Evolutionary conservation across 2,888 invertebrate genomes (phyloP).

Genomic region (Dermolepida albohirtum): DNA sequence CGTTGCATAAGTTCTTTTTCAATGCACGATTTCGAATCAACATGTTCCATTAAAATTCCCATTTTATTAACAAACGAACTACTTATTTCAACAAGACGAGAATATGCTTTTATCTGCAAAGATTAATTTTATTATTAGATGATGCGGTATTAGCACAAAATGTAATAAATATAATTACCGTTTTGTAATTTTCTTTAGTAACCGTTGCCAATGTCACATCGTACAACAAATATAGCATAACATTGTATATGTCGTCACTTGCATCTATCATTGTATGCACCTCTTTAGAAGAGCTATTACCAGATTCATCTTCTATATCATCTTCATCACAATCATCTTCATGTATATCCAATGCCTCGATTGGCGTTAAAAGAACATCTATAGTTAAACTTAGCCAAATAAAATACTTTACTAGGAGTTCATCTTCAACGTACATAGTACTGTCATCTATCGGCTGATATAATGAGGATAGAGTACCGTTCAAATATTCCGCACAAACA

Average conservation of each 20-base stretch:
- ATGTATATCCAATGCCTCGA: constrained; percentile 48
- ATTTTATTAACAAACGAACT: constrained; percentile 55
- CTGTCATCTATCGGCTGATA: constrained; percentile 46
- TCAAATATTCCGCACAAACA: constrained; percentile 54
- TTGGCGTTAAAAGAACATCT: constrained; percentile 50
- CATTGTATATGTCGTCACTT: constrained; percentile 54
- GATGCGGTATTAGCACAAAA: not conserved
- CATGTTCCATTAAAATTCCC: constrained; percentile 52
- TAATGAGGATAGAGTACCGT: constrained; percentile 54
- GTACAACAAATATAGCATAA: constrained; percentile 60
- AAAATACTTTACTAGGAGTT: constrained; percentile 57
- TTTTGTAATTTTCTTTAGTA: constrained; percentile 63
- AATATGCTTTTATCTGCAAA: constrained; percentile 62
- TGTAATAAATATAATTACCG: constrained; percentile 58
- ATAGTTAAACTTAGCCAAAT: constrained; percentile 56
- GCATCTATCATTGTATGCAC: constrained; percentile 47
- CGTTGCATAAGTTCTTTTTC: constrained; percentile 50
- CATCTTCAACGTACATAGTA: constrained; percentile 44
- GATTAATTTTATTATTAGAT: not conserved
- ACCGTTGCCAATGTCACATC: constrained; percentile 59
- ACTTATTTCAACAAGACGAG: constrained; percentile 54
- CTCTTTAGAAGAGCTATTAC: constrained; percentile 20
- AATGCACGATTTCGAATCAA: constrained; percentile 51
- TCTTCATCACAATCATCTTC: constrained; percentile 53
- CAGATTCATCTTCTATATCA: constrained; percentile 45